Evolutionary conservation across 2,888 invertebrate species (phyloP).

Genomic region (Scaptomyza tumidula): DNA sequence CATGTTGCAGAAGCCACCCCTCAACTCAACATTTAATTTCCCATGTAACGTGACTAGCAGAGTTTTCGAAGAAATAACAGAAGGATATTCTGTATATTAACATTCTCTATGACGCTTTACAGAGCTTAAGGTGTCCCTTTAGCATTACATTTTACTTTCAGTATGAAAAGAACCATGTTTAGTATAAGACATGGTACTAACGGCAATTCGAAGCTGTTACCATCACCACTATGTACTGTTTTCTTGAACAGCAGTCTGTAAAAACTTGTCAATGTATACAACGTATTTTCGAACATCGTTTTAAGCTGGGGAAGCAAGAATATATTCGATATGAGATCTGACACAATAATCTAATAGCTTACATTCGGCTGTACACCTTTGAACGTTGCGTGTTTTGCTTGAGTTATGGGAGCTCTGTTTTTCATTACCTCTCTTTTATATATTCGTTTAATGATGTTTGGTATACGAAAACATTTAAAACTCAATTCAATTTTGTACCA

Average conservation of each 20-base stretch:
- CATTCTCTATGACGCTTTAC: neutral
- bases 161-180: neutral
- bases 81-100: neutral
- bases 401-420: neutral
- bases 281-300: neutral
- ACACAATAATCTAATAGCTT: neutral
- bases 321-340: neutral
- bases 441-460: too few relatives aligned
- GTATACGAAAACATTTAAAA: too few relatives aligned
- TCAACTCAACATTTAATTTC: neutral
- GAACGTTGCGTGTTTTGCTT: neutral
- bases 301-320: constrained; percentile 7
- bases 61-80: neutral
- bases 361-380: too few relatives aligned
- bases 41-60: neutral
- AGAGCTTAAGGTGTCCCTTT: neutral
- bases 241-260: neutral
- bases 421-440: too few relatives aligned
- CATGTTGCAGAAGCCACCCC: neutral
- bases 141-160: neutral
- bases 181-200: too few relatives aligned
- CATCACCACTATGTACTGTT: too few relatives aligned
- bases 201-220: too few relatives aligned
- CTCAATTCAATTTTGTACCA: too few relatives aligned
- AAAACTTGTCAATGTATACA: too few relatives aligned